A percentile compares a stretch with the other conserved stretches of the same genome.
Evolutionary conservation across 2,113 vertebrate genomes (phyloP).

Genomic region (Sitta europaea): DNA sequence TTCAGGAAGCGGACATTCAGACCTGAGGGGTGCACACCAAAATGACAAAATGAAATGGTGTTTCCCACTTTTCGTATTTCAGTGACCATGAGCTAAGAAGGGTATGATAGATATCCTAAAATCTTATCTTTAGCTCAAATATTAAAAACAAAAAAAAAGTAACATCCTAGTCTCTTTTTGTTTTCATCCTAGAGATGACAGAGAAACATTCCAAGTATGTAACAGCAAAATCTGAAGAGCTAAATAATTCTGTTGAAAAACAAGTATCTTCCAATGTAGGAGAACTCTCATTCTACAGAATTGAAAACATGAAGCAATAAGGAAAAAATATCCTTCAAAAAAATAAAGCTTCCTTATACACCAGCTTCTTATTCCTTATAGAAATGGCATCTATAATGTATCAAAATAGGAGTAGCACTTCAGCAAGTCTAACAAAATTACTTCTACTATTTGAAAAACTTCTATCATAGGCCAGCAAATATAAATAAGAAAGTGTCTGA

Average conservation of each 20-base stretch:
- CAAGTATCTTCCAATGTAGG: not conserved
- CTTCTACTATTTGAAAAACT: not conserved
- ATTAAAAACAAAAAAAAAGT: not conserved
- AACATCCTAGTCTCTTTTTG: not conserved
- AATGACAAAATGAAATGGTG: not conserved
- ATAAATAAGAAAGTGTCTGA: not conserved
- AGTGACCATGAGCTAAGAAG: not conserved
- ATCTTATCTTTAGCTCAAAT: not conserved
- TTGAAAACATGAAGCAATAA: not conserved
- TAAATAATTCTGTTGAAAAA: not conserved
- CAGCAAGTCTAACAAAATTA: not conserved
- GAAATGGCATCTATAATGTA: not conserved
- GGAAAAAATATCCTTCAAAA: not conserved
- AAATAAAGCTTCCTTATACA: not conserved
- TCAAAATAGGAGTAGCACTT: not conserved
- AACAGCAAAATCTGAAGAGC: not conserved
- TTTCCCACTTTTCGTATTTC: not conserved
- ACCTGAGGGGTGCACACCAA: fast-evolving
- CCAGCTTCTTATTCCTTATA: not conserved
- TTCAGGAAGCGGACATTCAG: not conserved
- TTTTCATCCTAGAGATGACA: not conserved
- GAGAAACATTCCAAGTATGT: not conserved
- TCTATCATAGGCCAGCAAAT: not conserved
- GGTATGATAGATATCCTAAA: not conserved
- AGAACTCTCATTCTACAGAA: not conserved